phyloP scores from a whole-genome alignment of 2,797 vertebrate species.

The Syngnathus acus region DNA sequence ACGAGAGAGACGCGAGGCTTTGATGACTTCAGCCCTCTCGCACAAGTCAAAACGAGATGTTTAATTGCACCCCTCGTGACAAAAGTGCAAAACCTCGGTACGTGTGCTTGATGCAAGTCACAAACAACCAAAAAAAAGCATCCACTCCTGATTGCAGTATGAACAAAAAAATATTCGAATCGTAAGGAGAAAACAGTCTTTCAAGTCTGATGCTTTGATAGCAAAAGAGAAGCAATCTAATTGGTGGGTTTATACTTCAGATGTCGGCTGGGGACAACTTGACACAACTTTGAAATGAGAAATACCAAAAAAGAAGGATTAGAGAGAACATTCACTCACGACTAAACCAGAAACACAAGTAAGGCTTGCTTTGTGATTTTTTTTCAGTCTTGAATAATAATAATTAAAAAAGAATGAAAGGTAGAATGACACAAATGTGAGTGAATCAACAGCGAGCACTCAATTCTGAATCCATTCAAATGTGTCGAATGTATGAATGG shows the following conservation, averaged over 20 bases:
- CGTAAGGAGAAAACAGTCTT: constrained; percentile 50
- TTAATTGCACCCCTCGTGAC: constrained; percentile 58
- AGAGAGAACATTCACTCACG: constrained; percentile 30
- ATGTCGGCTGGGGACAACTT: constrained; percentile 38
- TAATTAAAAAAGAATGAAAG: constrained; percentile 1
- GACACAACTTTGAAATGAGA: constrained; percentile 33
- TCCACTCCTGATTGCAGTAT: constrained; percentile 56
- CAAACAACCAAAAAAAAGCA: constrained; percentile 46
- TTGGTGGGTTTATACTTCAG: constrained; percentile 33
- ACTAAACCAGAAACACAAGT: constrained; percentile 35
- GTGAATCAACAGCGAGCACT: constrained; percentile 7
- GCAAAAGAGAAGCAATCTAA: constrained; percentile 16
- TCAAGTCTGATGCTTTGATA: constrained; percentile 64
- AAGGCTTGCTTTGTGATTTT: constrained; percentile 18
- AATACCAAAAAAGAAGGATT: constrained; percentile 2
- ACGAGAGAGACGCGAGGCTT: constrained; percentile 26
- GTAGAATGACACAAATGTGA: constrained; percentile 13
- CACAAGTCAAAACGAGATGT: constrained; percentile 50
- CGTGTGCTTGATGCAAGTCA: constrained; percentile 11
- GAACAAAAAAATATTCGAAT: constrained; percentile 54
- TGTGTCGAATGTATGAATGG: constrained; percentile 25
- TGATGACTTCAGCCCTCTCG: constrained; percentile 48
- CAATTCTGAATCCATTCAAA: constrained; percentile 24
- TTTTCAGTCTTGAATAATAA: constrained; percentile 26
- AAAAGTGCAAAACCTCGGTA: constrained; percentile 38